Conservation (phyloP, 2,888 invertebrate genomes). For the Elegia similella region DNA sequence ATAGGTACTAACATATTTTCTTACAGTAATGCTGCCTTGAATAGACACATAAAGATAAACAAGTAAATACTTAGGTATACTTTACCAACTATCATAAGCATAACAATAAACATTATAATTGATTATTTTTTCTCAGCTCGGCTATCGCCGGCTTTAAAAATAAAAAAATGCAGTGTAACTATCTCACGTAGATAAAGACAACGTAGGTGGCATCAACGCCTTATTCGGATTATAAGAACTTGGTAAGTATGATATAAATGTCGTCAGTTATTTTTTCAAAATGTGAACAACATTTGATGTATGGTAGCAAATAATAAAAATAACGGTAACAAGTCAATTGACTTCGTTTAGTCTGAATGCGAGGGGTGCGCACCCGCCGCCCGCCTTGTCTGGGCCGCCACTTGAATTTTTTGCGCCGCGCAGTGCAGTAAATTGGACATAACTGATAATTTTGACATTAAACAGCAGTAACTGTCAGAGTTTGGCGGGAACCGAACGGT, state of each 20-base stretch:
- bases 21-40: no score
- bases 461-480: constrained; percentile 71
- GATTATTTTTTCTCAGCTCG: constrained; percentile 8
- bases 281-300: constrained; percentile 25
- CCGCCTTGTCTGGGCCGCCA: constrained; percentile 51
- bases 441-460: constrained; percentile 78
- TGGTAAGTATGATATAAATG: not conserved
- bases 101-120: constrained; percentile 14
- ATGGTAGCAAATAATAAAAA: constrained; percentile 54
- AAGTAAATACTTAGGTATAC: not conserved
- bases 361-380: constrained; percentile 47
- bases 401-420: constrained; percentile 65
- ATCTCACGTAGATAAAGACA: constrained; percentile 4
- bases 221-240: not conserved
- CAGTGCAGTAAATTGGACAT: constrained; percentile 63
- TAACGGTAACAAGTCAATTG: constrained; percentile 73
- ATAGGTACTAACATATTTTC: no score
- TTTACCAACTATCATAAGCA: not conserved
- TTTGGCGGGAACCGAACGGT: constrained; percentile 58
- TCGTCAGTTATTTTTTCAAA: not conserved
- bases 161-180: constrained; percentile 4
- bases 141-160: constrained; percentile 1
- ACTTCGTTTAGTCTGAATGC: constrained; percentile 37
- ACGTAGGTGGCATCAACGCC: constrained; percentile 1
- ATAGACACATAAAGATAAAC: no score